Evolutionary conservation across 23 tunicate genomes (phyloP).

Genomic region (Botrylloides violaceus): DNA sequence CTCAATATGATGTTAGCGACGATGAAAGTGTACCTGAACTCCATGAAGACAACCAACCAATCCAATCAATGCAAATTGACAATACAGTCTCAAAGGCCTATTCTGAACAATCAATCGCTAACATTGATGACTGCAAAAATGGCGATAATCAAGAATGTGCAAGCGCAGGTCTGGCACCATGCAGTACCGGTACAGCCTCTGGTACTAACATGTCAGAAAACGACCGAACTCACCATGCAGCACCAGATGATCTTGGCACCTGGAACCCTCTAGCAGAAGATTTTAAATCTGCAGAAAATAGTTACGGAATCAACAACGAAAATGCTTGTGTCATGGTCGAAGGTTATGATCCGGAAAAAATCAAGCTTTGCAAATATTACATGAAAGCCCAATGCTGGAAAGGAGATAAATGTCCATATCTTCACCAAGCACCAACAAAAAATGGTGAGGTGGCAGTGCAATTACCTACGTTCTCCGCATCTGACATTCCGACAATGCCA

Average conservation of each 20-base stretch:
- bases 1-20: not conserved
- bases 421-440: not conserved
- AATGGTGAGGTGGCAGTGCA: constrained; percentile 9
- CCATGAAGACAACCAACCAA: not conserved
- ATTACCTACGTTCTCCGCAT: not conserved
- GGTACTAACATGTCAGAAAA: not conserved
- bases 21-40: too few relatives aligned
- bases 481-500: not conserved
- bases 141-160: not conserved
- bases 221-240: not conserved
- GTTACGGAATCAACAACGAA: constrained; percentile 38
- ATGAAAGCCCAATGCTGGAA: constrained; percentile 56
- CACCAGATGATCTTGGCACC: not conserved
- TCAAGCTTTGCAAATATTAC: constrained; percentile 34
- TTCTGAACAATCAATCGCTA: not conserved
- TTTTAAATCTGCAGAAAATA: not conserved
- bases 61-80: not conserved
- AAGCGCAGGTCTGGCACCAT: not conserved
- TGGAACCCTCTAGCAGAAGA: not conserved
- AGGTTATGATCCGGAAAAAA: constrained; percentile 22
- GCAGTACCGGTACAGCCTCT: not conserved
- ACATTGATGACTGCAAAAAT: not conserved
- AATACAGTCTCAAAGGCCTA: not conserved
- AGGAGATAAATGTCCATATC: constrained; percentile 35
- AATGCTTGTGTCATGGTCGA: constrained; percentile 64